Evolutionary conservation across 2,113 vertebrate species (phyloP).

Genomic region (Oncorhynchus kisutch): DNA sequence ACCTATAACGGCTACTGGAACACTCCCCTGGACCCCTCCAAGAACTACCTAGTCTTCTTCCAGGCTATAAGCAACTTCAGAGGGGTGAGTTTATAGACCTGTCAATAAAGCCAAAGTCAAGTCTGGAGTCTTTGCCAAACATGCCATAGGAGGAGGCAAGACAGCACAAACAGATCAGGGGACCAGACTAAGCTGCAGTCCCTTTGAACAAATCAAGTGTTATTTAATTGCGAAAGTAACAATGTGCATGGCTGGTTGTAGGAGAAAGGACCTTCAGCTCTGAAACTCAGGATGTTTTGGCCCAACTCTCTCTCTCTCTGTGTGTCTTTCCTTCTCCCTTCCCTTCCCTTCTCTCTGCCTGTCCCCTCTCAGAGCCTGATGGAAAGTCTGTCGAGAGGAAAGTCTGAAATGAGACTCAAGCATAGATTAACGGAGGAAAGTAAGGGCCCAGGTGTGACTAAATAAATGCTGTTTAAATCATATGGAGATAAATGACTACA

Average conservation of each 20-base stretch:
- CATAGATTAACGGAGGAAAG: slow-evolving; percentile 15
- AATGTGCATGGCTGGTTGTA: too few species aligned
- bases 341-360: background rate
- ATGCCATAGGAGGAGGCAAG: too few species aligned
- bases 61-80: slow-evolving; percentile 91
- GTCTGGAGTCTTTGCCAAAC: background rate
- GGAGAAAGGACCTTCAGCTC: background rate
- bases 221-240: too few species aligned
- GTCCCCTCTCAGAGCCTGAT: background rate
- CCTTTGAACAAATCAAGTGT: too few species aligned
- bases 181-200: too few species aligned
- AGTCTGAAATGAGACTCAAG: slow-evolving; percentile 17
- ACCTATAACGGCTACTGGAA: slow-evolving; percentile 97
- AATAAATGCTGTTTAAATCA: slow-evolving; percentile 30
- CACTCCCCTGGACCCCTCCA: slow-evolving; percentile 88
- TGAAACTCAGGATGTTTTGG: background rate
- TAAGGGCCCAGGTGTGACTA: slow-evolving; percentile 5
- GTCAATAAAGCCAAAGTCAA: slow-evolving; percentile 9
- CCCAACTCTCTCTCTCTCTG: background rate
- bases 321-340: too few species aligned
- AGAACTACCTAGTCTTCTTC: slow-evolving; percentile 92
- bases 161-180: too few species aligned
- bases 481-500: slow-evolving; percentile 12
- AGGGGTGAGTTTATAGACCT: slow-evolving; percentile 77
- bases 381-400: background rate